These are phyloP conservation scores for Drosophila niveifrons DNA, from an alignment of 2,888 invertebrate species.

Conservation along the genomic window DNA sequence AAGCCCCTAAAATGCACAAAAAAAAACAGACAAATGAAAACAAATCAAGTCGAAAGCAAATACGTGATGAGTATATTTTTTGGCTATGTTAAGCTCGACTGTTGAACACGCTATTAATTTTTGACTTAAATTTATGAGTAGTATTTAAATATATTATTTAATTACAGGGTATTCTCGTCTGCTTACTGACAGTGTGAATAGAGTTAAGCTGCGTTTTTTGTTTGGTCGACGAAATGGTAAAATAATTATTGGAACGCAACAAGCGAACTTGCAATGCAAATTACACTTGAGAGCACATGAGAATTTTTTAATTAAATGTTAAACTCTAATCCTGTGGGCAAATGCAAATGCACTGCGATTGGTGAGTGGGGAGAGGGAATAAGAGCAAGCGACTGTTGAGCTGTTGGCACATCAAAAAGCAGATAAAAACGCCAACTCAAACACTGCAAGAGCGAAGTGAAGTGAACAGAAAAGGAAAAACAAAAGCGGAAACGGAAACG, in stretches of 20 bases:
- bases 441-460: slow-evolving; percentile 3
- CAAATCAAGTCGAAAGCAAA: slow-evolving; percentile 10
- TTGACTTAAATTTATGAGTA: neutral
- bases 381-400: neutral
- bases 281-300: slow-evolving; percentile 33
- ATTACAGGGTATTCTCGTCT: neutral
- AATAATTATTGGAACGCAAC: slow-evolving; percentile 47
- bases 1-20: neutral
- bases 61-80: neutral
- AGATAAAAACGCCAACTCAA: slow-evolving; percentile 16
- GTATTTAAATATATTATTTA: neutral
- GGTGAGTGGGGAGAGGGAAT: neutral
- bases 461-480: neutral
- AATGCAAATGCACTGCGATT: neutral
- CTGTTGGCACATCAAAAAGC: slow-evolving; percentile 6
- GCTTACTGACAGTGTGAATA: neutral
- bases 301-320: slow-evolving; percentile 59
- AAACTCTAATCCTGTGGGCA: slow-evolving; percentile 25
- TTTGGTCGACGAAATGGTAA: slow-evolving; percentile 34
- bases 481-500: slow-evolving; percentile 50
- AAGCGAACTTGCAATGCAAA: slow-evolving; percentile 33
- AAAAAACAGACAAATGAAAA: slow-evolving; percentile 16
- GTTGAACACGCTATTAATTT: neutral
- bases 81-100: neutral
- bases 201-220: slow-evolving; percentile 6